Conservation (phyloP, 2,888 invertebrate species). For the Hypselothyrea guttata region DNA sequence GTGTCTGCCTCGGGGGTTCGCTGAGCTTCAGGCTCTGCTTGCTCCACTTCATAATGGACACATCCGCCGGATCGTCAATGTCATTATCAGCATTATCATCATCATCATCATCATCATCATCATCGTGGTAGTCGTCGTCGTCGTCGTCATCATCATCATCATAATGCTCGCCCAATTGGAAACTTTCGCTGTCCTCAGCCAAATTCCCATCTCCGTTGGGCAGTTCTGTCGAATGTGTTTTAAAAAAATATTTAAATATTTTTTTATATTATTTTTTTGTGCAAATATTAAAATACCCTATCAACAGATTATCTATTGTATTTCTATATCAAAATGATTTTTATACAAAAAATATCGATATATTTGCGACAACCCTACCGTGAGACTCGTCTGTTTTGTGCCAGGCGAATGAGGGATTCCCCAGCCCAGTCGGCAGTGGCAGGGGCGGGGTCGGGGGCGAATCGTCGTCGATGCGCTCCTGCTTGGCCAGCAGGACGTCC, state of each 20-base stretch:
- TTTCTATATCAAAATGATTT: too few species aligned
- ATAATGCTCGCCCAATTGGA: too few species aligned
- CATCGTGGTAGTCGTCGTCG: background rate
- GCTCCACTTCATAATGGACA: conserved; percentile 59
- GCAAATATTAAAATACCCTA: too few species aligned
- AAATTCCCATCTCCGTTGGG: conserved; percentile 9
- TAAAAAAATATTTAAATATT: too few species aligned
- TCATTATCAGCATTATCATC: conserved; percentile 20
- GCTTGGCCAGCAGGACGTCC: conserved; percentile 40
- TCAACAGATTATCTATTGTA: too few species aligned
- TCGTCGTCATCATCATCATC: background rate
- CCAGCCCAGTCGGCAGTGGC: conserved; percentile 12
- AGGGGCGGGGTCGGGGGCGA: too few species aligned
- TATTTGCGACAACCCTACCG: too few species aligned
- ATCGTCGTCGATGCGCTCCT: too few species aligned
- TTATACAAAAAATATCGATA: too few species aligned
- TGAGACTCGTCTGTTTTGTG: too few species aligned
- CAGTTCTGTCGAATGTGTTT: too few species aligned
- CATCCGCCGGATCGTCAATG: conserved; percentile 23
- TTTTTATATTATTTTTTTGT: too few species aligned
- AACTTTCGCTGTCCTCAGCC: background rate
- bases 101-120: background rate
- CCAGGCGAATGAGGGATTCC: conserved; percentile 58
- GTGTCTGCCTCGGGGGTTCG: conserved; percentile 28
- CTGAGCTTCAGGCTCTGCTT: background rate